Conservation (phyloP, 2,797 vertebrate genomes). For the Scolopax rusticola region DNA sequence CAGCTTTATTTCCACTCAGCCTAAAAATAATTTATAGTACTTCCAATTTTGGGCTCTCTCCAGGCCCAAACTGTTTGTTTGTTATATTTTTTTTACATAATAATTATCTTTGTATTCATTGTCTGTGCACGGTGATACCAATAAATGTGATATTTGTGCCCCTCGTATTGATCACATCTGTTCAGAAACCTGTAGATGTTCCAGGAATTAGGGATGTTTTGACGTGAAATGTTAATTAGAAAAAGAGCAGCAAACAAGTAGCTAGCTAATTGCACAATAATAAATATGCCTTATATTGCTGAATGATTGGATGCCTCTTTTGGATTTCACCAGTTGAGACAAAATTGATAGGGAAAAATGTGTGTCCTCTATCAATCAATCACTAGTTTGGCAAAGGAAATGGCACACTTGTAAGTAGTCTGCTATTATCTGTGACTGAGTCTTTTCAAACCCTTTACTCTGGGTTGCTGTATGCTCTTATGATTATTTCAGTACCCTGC, state of each 20-base stretch:
- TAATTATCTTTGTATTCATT: neutral
- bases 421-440: neutral
- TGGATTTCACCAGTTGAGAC: neutral
- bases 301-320: neutral
- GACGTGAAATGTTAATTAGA: neutral
- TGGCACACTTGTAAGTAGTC: neutral
- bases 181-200: neutral
- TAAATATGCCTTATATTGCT: neutral
- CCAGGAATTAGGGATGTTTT: neutral
- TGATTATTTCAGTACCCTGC: slow-evolving; percentile 1
- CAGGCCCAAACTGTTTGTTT: neutral
- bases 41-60: neutral
- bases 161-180: neutral
- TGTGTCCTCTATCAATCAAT: neutral
- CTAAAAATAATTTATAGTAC: neutral
- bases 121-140: neutral
- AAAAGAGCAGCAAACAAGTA: neutral
- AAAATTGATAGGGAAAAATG: neutral
- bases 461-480: neutral
- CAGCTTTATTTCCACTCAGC: neutral
- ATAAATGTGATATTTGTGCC: neutral
- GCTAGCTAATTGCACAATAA: neutral
- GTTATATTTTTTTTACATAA: neutral
- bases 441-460: slow-evolving; percentile 10
- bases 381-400: neutral